phyloP scores from a whole-genome alignment of 35 echinoderm and acorn worm species.

The Patiria miniata region DNA sequence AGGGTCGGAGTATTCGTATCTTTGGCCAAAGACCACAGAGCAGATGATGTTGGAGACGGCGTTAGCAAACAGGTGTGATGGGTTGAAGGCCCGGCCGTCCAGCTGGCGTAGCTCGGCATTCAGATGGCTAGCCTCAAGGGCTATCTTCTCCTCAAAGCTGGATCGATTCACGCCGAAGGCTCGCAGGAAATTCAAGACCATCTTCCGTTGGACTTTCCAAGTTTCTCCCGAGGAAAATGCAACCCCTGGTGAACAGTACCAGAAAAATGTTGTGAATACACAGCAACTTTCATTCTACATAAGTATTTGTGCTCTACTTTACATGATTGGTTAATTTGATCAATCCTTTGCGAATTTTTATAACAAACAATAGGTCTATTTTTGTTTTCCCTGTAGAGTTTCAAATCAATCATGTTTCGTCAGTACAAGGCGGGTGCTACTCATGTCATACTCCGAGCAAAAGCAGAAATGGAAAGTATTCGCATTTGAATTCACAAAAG shows the following conservation, averaged over 20 bases:
- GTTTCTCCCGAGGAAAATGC: slow-evolving; percentile 45
- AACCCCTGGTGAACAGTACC: slow-evolving; percentile 24
- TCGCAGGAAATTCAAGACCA: slow-evolving; percentile 48
- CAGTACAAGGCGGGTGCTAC: too few species aligned
- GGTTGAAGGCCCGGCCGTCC: slow-evolving; percentile 31
- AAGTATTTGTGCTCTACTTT: too few species aligned
- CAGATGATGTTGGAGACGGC: slow-evolving; percentile 51
- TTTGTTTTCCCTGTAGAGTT: too few species aligned
- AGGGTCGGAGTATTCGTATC: slow-evolving; percentile 43
- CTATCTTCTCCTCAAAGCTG: slow-evolving; percentile 53
- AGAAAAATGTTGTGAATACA: too few species aligned
- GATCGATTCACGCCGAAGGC: slow-evolving; percentile 60
- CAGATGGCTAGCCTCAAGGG: slow-evolving; percentile 41
- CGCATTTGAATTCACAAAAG: too few species aligned
- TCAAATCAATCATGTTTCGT: too few species aligned
- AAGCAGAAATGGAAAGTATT: too few species aligned
- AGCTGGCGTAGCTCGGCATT: slow-evolving; percentile 28
- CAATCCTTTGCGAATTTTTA: too few species aligned
- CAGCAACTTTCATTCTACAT: too few species aligned
- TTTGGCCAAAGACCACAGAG: slow-evolving; percentile 38
- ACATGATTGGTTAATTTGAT: too few species aligned
- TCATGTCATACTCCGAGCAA: too few species aligned
- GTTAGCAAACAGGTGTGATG: slow-evolving; percentile 5
- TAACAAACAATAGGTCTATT: too few species aligned
- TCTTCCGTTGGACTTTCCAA: slow-evolving; percentile 65